Evolutionary conservation across 2,113 vertebrate genomes (phyloP).

Genomic region (Crotalus helleri): DNA sequence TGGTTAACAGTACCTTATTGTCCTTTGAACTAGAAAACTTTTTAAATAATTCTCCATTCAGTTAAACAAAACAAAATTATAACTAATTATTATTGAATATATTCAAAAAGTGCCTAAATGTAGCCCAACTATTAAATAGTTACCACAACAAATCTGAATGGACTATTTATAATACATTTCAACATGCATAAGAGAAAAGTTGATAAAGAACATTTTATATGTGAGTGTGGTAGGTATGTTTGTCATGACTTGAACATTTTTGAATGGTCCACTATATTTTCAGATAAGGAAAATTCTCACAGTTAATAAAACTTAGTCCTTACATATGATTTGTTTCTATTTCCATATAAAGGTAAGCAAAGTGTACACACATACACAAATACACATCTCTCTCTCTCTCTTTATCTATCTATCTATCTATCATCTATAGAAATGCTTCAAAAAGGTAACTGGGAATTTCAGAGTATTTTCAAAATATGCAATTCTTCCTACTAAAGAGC

Average conservation of each 20-base stretch:
- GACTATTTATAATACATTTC: not conserved
- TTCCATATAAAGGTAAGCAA: not conserved
- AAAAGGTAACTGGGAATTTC: not conserved
- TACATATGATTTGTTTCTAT: not conserved
- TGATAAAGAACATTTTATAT: not conserved
- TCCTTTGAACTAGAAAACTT: not conserved
- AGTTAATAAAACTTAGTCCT: not conserved
- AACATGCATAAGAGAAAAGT: not conserved
- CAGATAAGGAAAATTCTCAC: not conserved
- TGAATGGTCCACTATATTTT: not conserved
- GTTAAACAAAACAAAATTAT: not conserved
- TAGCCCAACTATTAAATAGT: not conserved
- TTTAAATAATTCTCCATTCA: not conserved
- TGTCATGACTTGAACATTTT: not conserved
- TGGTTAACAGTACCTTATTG: not conserved
- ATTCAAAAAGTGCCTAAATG: not conserved
- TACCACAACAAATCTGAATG: not conserved
- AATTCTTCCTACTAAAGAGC: not conserved
- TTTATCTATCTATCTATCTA: too few species aligned
- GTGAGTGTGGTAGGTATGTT: not conserved
- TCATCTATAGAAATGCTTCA: not conserved
- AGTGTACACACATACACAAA: not conserved
- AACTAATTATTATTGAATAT: not conserved
- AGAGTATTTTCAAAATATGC: not conserved
- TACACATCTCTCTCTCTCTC: too few species aligned